Base-by-base conservation (phyloP, 1,140 invertebrate species). In the Chrysoperla carnea region DNA sequence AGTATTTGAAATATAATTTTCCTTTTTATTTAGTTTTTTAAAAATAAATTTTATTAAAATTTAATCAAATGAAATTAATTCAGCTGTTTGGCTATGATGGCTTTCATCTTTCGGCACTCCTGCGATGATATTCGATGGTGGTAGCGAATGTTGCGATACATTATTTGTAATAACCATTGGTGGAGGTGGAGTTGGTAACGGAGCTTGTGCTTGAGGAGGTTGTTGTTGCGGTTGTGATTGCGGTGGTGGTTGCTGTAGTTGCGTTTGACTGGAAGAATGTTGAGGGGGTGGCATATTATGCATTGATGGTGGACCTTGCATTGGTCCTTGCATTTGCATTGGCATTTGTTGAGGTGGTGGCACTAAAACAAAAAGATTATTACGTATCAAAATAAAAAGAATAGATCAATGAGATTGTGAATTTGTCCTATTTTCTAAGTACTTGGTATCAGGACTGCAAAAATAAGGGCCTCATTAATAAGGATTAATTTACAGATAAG, bases 11-110 rank as follows among this genome's bases (percentile, higher is more conserved):
- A 6, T 8, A 4, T 31, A 45, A 8, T n/a, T 23, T 38, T 38
- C 17, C 8, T 9, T n/a, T n/a, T 4, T 9, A 41, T 41, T 37
- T 27, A 45, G 23, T 33, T 40, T 23, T 41, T 29, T 9, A n/a
- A n/a, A n/a, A n/a, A n/a, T n/a, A n/a, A n/a, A n/a, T 28, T 40
- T 31, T 13, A 40, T 15, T 35, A 39, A 29, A 28, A 41, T 53
- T 68, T 66, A 81, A 62, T 81, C 77, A 56, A 81, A 81, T 54
- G 72, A 76, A 40, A 81, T 81, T 2, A 81, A 60, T 58, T 81
- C 77, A 39, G 74, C 77, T 6, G 75, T 78, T 50, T 53, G 48
- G 0, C 17, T 23, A 23, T 23, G 17, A 23, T 23, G 17, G 17
- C 69, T 68, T 23, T 70, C 69, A 46, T 73, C 66, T 42, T 57